Conservation (phyloP, 2,113 vertebrate genomes). For the Hypomesus transpacificus region DNA sequence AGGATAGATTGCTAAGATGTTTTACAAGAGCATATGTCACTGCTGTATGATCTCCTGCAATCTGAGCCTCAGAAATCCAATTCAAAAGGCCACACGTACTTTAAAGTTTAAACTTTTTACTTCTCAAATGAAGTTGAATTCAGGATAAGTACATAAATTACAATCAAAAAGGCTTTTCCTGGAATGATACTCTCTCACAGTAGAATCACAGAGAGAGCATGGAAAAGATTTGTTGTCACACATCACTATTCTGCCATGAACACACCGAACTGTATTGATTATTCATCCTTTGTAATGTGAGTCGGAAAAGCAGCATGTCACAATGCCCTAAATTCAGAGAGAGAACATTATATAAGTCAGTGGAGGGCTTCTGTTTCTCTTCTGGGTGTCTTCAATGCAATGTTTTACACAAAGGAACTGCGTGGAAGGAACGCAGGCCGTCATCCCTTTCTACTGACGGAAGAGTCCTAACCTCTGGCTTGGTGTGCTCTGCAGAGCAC, state of each 20-base stretch:
- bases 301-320: not conserved
- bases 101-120: too few relatives aligned
- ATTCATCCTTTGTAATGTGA: constrained; percentile 19
- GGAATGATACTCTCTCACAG: too few relatives aligned
- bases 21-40: not conserved
- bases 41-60: too few relatives aligned
- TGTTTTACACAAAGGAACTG: constrained; percentile 16
- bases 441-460: not conserved
- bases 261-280: constrained; percentile 10
- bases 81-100: too few relatives aligned
- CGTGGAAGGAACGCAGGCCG: too few relatives aligned
- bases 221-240: not conserved
- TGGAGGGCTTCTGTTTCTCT: not conserved
- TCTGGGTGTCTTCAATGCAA: not conserved
- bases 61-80: too few relatives aligned
- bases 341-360: not conserved
- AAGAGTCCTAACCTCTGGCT: not conserved
- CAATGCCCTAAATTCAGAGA: not conserved
- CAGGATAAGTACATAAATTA: too few relatives aligned
- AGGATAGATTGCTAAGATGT: constrained; percentile 3
- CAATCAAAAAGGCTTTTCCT: too few relatives aligned
- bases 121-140: too few relatives aligned
- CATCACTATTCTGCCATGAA: not conserved
- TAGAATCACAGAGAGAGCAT: not conserved
- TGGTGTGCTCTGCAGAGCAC: not conserved